Percentiles rank a stretch among this genome's conserved stretches.
phyloP scores from a whole-genome alignment of 2,113 vertebrate species.

The Lophochroa leadbeateri region DNA sequence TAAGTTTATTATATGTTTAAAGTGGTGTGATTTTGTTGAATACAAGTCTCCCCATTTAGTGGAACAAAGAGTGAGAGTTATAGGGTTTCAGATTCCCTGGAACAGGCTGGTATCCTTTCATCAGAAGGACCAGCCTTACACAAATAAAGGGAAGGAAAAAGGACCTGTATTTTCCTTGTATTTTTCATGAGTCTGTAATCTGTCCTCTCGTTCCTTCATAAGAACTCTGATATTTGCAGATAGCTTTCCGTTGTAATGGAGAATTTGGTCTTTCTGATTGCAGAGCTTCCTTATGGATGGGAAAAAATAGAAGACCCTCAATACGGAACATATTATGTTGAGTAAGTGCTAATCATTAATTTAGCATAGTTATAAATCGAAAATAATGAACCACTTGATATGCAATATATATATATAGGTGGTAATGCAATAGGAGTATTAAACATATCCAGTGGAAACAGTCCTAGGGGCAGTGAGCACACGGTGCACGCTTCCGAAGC shows the following conservation, averaged over 20 bases:
- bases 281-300: conserved; percentile 98
- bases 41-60: not conserved
- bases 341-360: conserved; percentile 82
- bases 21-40: not conserved
- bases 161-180: not conserved
- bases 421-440: not conserved
- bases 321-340: conserved; percentile 94
- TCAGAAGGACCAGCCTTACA: not conserved
- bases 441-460: not conserved
- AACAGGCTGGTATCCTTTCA: not conserved
- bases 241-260: not conserved
- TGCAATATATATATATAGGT: not conserved
- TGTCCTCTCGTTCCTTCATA: not conserved
- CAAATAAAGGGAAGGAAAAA: not conserved
- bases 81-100: not conserved
- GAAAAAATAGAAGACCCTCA: conserved; percentile 98
- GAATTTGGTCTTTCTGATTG: conserved; percentile 42
- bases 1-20: not conserved
- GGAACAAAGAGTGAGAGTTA: not conserved
- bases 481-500: not conserved
- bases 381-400: not conserved
- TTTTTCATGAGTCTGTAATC: not conserved
- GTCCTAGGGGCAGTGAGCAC: not conserved
- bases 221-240: not conserved
- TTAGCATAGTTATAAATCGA: not conserved